Conservation (phyloP, 2,797 vertebrate species). For the Enteromius anoplus region DNA sequence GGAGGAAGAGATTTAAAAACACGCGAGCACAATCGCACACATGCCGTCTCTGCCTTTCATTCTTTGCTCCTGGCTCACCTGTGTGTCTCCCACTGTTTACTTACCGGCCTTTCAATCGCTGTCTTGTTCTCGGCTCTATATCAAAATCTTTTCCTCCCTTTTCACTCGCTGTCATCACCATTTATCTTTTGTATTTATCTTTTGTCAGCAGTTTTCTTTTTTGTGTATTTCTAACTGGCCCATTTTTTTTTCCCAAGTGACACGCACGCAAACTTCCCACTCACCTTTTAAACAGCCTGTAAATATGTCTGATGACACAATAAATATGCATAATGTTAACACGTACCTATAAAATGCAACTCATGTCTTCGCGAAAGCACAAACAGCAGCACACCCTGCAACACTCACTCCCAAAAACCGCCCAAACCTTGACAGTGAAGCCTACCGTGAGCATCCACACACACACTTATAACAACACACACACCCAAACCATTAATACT, state of each 20-base stretch:
- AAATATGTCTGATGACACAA: background rate
- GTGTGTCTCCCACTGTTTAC: conserved; percentile 8
- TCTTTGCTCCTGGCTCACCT: conserved; percentile 45
- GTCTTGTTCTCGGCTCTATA: background rate
- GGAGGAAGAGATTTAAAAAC: conserved; percentile 82
- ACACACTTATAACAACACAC: conserved; percentile 32
- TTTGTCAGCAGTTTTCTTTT: conserved; percentile 23
- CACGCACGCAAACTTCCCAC: background rate
- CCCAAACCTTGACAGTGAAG: conserved; percentile 1
- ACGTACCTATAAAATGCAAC: background rate
- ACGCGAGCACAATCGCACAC: conserved; percentile 67
- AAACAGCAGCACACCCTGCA: conserved; percentile 21
- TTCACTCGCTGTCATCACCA: background rate
- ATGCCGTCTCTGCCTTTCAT: conserved; percentile 59
- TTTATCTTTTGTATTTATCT: conserved; percentile 29
- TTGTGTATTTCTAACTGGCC: conserved; percentile 46
- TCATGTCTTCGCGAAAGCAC: background rate
- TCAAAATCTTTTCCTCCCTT: conserved; percentile 50
- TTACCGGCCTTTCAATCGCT: background rate
- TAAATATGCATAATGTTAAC: background rate
- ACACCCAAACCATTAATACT: conserved; percentile 43
- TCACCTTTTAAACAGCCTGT: conserved; percentile 12
- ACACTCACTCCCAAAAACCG: conserved; percentile 33
- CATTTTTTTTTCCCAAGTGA: conserved; percentile 47
- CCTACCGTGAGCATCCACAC: conserved; percentile 14